These are phyloP conservation scores for Nemopilema nomurai DNA, from an alignment of 30 jellyfish, hydroid and myxozoan genomes.

Conservation along the genomic window DNA sequence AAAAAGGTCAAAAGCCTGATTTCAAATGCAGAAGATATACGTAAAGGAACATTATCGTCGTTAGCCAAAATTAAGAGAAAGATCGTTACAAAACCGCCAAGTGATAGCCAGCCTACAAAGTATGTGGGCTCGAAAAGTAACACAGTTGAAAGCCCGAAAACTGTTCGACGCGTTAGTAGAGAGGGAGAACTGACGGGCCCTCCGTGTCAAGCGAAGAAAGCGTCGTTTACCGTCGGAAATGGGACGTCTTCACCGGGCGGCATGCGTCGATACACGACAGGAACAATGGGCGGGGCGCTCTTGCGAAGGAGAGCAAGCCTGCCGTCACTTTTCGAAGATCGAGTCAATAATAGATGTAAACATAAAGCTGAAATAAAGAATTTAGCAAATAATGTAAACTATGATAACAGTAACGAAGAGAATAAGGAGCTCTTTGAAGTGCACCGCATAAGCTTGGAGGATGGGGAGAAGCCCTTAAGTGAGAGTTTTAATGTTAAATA, in stretches of 20 bases:
- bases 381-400: neutral
- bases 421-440: slow-evolving; percentile 7
- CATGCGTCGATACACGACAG: slow-evolving; percentile 5
- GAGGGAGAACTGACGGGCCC: neutral
- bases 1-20: slow-evolving; percentile 9
- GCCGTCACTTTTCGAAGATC: neutral
- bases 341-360: neutral
- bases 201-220: neutral
- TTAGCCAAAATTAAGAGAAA: slow-evolving; percentile 35
- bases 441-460: slow-evolving; percentile 25
- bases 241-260: neutral
- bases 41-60: slow-evolving; percentile 4
- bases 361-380: neutral
- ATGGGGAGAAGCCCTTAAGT: neutral
- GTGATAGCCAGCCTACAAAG: slow-evolving; percentile 5
- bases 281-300: slow-evolving; percentile 15
- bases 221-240: neutral
- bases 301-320: slow-evolving; percentile 21
- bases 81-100: slow-evolving; percentile 16
- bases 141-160: slow-evolving; percentile 43
- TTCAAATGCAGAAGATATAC: slow-evolving; percentile 4
- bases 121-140: neutral
- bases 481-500: slow-evolving; percentile 21
- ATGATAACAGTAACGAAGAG: neutral
- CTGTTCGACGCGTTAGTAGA: neutral